Percentiles rank a stretch among this genome's conserved stretches.
These are phyloP conservation scores for Fistularia commersonii DNA, from an alignment of 2,797 vertebrate species.

Conservation along the genomic window DNA sequence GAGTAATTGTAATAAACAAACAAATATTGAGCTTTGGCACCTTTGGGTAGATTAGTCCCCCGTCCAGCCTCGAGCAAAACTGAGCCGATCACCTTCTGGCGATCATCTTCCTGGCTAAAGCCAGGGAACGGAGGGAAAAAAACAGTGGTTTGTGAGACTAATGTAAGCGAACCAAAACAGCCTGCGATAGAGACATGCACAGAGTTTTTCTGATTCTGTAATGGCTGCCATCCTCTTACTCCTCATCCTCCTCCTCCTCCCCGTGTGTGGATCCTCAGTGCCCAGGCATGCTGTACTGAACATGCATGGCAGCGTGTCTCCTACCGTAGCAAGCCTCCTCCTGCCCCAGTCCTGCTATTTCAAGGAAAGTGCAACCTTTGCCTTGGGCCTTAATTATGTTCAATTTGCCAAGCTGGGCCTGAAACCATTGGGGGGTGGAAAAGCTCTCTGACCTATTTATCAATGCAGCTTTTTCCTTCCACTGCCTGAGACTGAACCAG, in stretches of 20 bases:
- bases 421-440: constrained; percentile 78
- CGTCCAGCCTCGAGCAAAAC: too few species aligned
- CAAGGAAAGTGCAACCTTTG: constrained; percentile 82
- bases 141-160: too few species aligned
- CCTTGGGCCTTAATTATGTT: constrained; percentile 85
- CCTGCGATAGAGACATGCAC: too few species aligned
- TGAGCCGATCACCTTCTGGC: too few species aligned
- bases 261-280: constrained; percentile 41
- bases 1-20: too few species aligned
- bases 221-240: constrained; percentile 9
- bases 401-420: constrained; percentile 82
- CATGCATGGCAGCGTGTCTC: constrained; percentile 53
- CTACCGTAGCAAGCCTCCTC: constrained; percentile 56
- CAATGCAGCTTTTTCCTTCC: constrained; percentile 74
- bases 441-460: constrained; percentile 85
- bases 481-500: constrained; percentile 58
- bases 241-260: constrained; percentile 23
- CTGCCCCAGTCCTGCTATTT: constrained; percentile 71
- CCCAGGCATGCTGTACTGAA: constrained; percentile 57
- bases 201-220: constrained; percentile 25
- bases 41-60: too few species aligned
- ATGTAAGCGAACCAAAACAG: too few species aligned
- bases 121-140: too few species aligned
- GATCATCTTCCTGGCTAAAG: too few species aligned
- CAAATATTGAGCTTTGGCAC: too few species aligned